Base-by-base conservation (phyloP, 2,888 invertebrate genomes). In the Alviniconcha strummeri region DNA sequence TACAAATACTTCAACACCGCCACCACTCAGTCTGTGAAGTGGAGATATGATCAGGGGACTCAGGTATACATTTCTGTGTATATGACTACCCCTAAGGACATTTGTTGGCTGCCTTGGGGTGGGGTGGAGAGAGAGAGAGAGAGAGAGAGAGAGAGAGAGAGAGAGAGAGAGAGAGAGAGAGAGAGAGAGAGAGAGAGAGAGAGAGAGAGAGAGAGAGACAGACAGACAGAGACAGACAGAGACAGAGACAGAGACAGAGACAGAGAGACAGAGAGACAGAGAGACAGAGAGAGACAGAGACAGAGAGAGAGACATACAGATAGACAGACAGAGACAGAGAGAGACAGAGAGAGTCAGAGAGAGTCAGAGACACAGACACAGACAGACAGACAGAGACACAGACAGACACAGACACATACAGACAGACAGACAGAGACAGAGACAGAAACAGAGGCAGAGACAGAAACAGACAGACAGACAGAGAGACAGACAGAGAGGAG, bases 1-100 rank as follows among this genome's bases (percentile, higher is more conserved):
- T 87, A 85, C 81, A 83, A 88, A 81, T 85, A 86, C 77, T 89
- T 88, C 78, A 89, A 89, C 86, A 88, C 88, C 86, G 88, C 86
- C 5, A 88, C 87, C 54, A 83, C 87, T 11, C 86, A 87, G 17
- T 82, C 76, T 52, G 85, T 87, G 80, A 89, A 89, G 80, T 89
- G 89, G 89, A 64, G 64, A 9, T 87, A 85, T 72, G 86, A 88
- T 76, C 75, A 83, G 74, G 85, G 87, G 69, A 64, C 80, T n/a
- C 69, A 54, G 69, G 17, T 15, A 3, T 11, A 13, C 13, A 4
- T 60, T 8, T 60, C 9, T 60, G 60, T 60, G 60, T 4, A 13
- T 60, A 13, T 60, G 60, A 11, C 36, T 36, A 3, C 36, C 36
- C 36, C 36, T 36, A 36, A 0, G 36, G 36, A 36, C 36, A 36